phyloP scores from a whole-genome alignment of 64 coral and sea anemone species.

The Stichodactyla mertensii region DNA sequence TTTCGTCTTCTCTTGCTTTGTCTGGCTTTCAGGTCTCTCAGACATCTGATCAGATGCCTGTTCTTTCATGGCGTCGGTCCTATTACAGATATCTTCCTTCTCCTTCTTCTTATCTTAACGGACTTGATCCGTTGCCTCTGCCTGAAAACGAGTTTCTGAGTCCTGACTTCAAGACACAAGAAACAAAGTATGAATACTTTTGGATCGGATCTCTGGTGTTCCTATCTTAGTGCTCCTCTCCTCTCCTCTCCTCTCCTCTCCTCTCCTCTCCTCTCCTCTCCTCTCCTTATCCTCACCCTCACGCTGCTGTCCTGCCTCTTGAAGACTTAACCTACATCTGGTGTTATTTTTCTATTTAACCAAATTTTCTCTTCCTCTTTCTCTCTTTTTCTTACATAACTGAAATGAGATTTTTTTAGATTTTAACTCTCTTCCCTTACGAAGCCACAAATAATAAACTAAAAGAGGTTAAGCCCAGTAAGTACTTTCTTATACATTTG shows the following conservation, averaged over 20 bases:
- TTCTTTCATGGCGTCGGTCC: conserved; percentile 12
- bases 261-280: background rate
- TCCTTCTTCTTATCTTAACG: background rate
- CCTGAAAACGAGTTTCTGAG: conserved; percentile 13
- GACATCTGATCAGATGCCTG: background rate
- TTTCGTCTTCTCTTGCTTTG: conserved; percentile 29
- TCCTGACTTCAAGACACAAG: background rate
- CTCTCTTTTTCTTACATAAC: too few relatives aligned
- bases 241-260: background rate
- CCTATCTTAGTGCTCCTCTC: too few relatives aligned
- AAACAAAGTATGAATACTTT: background rate
- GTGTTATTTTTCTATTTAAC: too few relatives aligned
- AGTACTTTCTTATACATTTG: background rate
- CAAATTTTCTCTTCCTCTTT: too few relatives aligned
- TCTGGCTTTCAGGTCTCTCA: background rate
- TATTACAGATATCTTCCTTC: conserved; percentile 13
- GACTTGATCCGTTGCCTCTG: background rate
- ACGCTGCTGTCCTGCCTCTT: background rate
- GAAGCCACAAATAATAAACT: too few relatives aligned
- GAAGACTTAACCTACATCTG: too few relatives aligned
- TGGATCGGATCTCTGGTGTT: background rate
- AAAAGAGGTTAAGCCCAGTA: too few relatives aligned
- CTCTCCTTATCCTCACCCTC: background rate
- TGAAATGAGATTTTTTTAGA: too few relatives aligned
- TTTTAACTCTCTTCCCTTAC: too few relatives aligned